phyloP scores from a whole-genome alignment of 2,113 vertebrate species.

The Ictalurus punctatus region DNA sequence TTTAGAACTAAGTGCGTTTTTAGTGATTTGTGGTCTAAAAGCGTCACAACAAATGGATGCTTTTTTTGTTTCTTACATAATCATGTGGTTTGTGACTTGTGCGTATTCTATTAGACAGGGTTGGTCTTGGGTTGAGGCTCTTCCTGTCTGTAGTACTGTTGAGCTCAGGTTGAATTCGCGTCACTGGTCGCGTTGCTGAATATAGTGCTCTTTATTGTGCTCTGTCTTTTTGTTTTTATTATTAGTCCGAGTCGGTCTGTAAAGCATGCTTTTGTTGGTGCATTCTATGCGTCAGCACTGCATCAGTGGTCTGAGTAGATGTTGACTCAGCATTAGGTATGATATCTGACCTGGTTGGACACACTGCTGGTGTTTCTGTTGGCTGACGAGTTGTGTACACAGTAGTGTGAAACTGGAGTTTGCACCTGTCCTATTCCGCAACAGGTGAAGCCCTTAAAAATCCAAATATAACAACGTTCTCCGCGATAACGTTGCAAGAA shows the following conservation, averaged over 20 bases:
- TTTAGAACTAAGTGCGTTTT: background rate
- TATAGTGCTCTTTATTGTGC: background rate
- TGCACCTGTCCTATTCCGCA: conserved; percentile 23
- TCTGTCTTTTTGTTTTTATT: background rate
- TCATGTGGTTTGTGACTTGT: background rate
- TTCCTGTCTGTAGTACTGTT: background rate
- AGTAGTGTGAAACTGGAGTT: conserved; percentile 33
- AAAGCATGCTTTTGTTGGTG: background rate
- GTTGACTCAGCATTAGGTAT: background rate
- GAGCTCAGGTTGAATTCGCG: background rate
- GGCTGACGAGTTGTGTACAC: conserved; percentile 6
- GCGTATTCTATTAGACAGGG: background rate
- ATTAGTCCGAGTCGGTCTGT: background rate
- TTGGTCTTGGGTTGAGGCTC: background rate
- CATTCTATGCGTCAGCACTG: background rate
- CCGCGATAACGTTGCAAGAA: background rate
- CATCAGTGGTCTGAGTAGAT: background rate
- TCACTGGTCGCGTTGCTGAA: conserved; percentile 10
- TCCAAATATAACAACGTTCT: background rate
- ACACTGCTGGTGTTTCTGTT: conserved; percentile 25
- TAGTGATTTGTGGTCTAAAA: background rate
- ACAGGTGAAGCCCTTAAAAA: background rate
- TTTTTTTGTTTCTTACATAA: background rate
- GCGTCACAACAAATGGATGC: too few species aligned
- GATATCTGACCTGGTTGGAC: conserved; percentile 20